Percentiles rank a stretch among this genome's conserved stretches.
These are phyloP conservation scores for Vespertilio murinus DNA, from an alignment of 2,797 vertebrate genomes.

Conservation along the genomic window DNA sequence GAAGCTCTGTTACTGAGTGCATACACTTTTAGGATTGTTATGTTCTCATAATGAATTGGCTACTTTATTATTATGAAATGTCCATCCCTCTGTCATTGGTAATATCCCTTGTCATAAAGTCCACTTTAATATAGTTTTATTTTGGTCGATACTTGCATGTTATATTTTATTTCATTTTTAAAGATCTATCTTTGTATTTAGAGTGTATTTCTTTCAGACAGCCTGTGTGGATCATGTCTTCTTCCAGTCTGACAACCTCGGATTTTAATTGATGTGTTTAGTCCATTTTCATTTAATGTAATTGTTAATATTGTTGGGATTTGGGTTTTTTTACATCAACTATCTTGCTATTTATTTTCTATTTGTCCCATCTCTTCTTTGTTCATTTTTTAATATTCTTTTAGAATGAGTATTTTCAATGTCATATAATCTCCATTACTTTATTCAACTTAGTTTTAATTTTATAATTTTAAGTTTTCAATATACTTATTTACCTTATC, in stretches of 20 bases:
- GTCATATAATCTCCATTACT: not conserved
- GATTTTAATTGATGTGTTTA: not conserved
- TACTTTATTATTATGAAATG: not conserved
- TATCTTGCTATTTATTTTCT: not conserved
- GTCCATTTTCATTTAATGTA: not conserved
- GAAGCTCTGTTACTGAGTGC: not conserved
- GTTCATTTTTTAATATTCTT: not conserved
- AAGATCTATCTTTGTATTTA: constrained; percentile 4
- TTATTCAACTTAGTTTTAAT: not conserved
- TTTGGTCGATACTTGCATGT: not conserved
- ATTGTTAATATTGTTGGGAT: not conserved
- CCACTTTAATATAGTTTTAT: not conserved
- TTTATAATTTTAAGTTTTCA: not conserved
- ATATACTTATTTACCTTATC: not conserved
- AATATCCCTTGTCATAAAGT: not conserved
- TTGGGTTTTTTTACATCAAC: not conserved
- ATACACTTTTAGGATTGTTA: not conserved
- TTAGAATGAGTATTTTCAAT: not conserved
- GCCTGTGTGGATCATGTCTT: not conserved
- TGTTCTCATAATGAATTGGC: not conserved
- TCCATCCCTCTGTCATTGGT: not conserved
- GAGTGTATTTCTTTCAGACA: not conserved
- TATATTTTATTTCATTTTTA: not conserved
- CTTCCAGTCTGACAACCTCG: not conserved
- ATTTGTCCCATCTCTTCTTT: not conserved